phyloP scores from a whole-genome alignment of 2,888 invertebrate genomes.

The Nomada goodeniana region DNA sequence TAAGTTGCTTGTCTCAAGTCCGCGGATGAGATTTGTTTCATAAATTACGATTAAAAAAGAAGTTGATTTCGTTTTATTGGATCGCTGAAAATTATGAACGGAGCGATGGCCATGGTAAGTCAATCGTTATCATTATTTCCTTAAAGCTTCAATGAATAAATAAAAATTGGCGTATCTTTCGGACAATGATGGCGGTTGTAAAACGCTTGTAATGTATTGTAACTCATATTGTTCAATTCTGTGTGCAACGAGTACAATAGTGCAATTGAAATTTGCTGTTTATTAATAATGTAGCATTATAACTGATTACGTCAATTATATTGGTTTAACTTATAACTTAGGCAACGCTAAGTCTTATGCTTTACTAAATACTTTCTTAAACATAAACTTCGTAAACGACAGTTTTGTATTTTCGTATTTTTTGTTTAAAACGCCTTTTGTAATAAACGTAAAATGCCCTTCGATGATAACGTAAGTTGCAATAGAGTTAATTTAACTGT shows the following conservation, averaged over 20 bases:
- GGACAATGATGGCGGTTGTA: conserved; percentile 66
- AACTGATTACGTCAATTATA: conserved; percentile 9
- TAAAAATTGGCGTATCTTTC: conserved; percentile 31
- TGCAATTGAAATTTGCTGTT: not conserved
- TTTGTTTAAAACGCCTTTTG: not conserved
- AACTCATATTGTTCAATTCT: conserved; percentile 11
- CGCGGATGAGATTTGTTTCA: conserved; percentile 33
- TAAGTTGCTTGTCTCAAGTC: conserved; percentile 50
- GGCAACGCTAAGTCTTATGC: not conserved
- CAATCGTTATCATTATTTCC: not conserved
- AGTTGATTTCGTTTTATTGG: conserved; percentile 49
- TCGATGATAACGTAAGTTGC: not conserved
- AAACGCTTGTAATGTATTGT: conserved; percentile 40
- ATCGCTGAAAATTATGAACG: conserved; percentile 78
- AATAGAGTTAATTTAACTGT: not conserved
- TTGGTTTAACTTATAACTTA: not conserved
- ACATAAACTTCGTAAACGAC: not conserved
- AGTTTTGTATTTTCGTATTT: not conserved
- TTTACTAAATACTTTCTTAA: not conserved
- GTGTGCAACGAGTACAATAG: not conserved
- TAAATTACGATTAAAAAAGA: conserved; percentile 30
- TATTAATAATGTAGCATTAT: not conserved
- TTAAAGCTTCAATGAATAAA: not conserved
- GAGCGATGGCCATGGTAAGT: conserved; percentile 82
- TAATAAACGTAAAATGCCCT: not conserved